These are phyloP conservation scores for Tenthredo scrophulariae DNA, from an alignment of 2,888 invertebrate species.

Conservation along the genomic window DNA sequence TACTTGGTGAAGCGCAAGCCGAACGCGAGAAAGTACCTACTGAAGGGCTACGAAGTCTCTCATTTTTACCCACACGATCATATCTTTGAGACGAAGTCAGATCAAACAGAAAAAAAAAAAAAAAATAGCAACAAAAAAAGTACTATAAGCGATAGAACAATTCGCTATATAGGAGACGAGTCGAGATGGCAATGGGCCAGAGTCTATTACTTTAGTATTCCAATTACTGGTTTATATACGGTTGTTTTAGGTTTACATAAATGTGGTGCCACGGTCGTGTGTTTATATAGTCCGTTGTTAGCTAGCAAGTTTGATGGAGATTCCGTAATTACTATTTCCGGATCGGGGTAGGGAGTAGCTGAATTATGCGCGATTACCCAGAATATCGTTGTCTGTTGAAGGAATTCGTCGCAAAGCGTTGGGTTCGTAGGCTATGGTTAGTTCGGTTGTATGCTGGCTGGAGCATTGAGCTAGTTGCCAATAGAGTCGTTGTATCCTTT, in stretches of 20 bases:
- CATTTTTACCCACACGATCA: neutral
- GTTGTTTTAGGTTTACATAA: conserved; percentile 33
- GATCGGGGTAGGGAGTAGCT: neutral
- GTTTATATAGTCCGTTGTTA: conserved; percentile 50
- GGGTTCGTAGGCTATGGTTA: conserved; percentile 16
- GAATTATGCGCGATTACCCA: conserved; percentile 56
- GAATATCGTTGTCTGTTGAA: conserved; percentile 49
- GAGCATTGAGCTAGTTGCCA: conserved; percentile 1
- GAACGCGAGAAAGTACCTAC: conserved; percentile 23
- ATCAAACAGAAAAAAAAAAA: neutral
- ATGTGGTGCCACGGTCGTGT: conserved; percentile 20
- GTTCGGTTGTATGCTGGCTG: conserved; percentile 44
- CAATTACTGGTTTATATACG: conserved; percentile 31
- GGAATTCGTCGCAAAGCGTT: conserved; percentile 25
- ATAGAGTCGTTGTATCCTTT: conserved; percentile 50
- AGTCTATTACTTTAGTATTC: conserved; percentile 40
- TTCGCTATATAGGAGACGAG: neutral
- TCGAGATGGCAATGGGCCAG: conserved; percentile 21
- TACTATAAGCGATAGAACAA: neutral
- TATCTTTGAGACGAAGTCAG: neutral
- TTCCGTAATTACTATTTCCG: conserved; percentile 56
- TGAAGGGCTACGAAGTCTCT: neutral
- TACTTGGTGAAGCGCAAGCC: conserved; percentile 18
- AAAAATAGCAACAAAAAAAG: neutral
- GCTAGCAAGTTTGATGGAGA: conserved; percentile 56